Conservation (phyloP, 35 echinoderm and acorn worm species). For the Lytechinus variegatus region DNA sequence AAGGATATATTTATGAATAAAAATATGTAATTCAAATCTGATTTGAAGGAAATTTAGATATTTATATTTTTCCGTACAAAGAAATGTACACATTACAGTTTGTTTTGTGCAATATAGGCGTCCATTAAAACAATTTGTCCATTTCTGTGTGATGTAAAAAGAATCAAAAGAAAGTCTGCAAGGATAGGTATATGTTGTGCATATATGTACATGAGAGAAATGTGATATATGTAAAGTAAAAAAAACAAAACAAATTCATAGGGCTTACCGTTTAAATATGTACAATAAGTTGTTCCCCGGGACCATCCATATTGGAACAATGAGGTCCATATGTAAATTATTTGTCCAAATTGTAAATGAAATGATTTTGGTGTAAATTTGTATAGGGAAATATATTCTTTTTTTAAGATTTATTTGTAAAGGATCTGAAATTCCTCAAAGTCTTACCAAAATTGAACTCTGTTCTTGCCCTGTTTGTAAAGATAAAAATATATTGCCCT, state of each 20-base stretch:
- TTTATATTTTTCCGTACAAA: background rate
- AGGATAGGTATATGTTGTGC: background rate
- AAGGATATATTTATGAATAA: background rate
- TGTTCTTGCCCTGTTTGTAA: slow-evolving; percentile 9
- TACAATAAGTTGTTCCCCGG: background rate
- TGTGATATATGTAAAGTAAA: background rate
- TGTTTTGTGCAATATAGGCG: background rate
- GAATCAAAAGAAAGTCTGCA: background rate
- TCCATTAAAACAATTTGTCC: background rate
- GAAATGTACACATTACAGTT: background rate
- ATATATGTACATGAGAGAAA: slow-evolving; percentile 5
- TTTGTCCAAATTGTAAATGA: background rate
- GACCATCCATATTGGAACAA: background rate
- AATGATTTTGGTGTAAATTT: background rate
- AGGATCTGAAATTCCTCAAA: slow-evolving; percentile 12
- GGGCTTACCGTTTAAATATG: background rate
- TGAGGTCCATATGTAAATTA: background rate
- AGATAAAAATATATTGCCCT: background rate
- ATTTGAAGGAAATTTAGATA: background rate
- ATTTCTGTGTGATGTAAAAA: background rate
- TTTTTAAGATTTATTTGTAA: background rate
- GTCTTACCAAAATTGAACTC: background rate
- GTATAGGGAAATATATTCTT: background rate
- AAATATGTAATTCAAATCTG: background rate
- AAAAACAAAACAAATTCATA: background rate